Percentiles rank a stretch among this genome's conserved stretches.
phyloP scores from a whole-genome alignment of 2,797 vertebrate genomes.

The Aulostomus chinensis region DNA sequence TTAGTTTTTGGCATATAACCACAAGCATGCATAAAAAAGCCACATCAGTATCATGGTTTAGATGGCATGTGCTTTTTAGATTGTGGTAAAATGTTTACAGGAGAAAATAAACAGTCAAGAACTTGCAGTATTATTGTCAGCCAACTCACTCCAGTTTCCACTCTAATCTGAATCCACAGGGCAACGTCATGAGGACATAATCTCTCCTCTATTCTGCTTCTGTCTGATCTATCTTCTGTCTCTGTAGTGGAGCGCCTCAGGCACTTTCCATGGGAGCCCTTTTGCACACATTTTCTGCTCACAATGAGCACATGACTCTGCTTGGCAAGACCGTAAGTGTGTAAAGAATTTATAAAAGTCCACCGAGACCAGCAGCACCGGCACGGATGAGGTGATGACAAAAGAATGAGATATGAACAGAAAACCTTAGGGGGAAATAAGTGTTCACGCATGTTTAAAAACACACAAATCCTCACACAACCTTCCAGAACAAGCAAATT shows the following conservation, averaged over 20 bases:
- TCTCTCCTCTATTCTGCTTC: slow-evolving; percentile 23
- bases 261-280: slow-evolving; percentile 47
- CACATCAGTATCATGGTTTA: too few relatives aligned
- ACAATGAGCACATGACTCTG: slow-evolving; percentile 60
- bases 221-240: slow-evolving; percentile 20
- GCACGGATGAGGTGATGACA: slow-evolving; percentile 33
- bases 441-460: too few relatives aligned
- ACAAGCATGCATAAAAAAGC: background rate
- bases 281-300: slow-evolving; percentile 54
- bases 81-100: slow-evolving; percentile 56
- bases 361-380: slow-evolving; percentile 23
- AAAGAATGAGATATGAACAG: too few relatives aligned
- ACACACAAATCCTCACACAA: too few relatives aligned
- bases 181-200: slow-evolving; percentile 33
- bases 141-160: slow-evolving; percentile 18
- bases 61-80: slow-evolving; percentile 37
- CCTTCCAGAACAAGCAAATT: too few relatives aligned
- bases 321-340: slow-evolving; percentile 57
- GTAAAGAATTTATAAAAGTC: slow-evolving; percentile 64
- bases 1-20: too few relatives aligned
- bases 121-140: slow-evolving; percentile 25
- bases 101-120: slow-evolving; percentile 53
- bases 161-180: slow-evolving; percentile 32
- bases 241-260: slow-evolving; percentile 26
- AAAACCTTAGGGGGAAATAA: too few relatives aligned